These are phyloP conservation scores for Bombus waltoni DNA, from an alignment of 1,140 invertebrate genomes.

Conservation along the genomic window DNA sequence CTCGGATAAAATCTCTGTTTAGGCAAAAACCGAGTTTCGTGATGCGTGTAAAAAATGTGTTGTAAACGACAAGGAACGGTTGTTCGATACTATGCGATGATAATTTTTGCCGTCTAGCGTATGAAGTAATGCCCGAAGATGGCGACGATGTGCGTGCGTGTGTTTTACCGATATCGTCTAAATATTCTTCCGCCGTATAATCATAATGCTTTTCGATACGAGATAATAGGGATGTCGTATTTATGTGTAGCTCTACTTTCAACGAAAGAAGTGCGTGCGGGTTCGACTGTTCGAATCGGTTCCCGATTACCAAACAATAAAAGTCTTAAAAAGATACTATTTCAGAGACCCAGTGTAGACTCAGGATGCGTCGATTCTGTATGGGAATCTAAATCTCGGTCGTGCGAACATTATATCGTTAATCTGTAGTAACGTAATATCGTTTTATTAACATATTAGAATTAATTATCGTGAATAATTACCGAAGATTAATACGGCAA, in stretches of 20 bases:
- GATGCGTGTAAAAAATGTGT: slow-evolving; percentile 19
- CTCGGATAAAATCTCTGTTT: background rate
- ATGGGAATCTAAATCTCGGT: slow-evolving; percentile 55
- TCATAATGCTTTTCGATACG: background rate
- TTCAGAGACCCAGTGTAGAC: slow-evolving; percentile 44
- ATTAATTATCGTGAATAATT: slow-evolving; percentile 66
- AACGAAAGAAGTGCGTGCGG: slow-evolving; percentile 44
- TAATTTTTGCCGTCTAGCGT: slow-evolving; percentile 9
- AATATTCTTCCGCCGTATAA: slow-evolving; percentile 6
- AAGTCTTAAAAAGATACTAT: slow-evolving; percentile 4
- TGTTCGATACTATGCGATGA: slow-evolving; percentile 14
- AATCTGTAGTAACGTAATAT: slow-evolving; percentile 68
- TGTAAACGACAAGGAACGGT: slow-evolving; percentile 11
- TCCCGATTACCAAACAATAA: background rate
- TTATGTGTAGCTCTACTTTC: background rate
- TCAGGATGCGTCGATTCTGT: slow-evolving; percentile 68
- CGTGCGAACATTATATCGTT: slow-evolving; percentile 66
- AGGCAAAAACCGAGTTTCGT: background rate
- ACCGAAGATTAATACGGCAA: slow-evolving; percentile 43
- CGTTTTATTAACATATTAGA: slow-evolving; percentile 74
- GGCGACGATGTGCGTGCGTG: slow-evolving; percentile 25
- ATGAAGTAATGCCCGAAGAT: background rate
- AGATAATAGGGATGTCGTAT: slow-evolving; percentile 16
- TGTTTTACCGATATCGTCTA: slow-evolving; percentile 12
- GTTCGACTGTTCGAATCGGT: slow-evolving; percentile 34